Percentiles rank a stretch among this genome's conserved stretches.
Conservation (phyloP, 2,888 invertebrate genomes). For the Chloroclysta siterata region DNA sequence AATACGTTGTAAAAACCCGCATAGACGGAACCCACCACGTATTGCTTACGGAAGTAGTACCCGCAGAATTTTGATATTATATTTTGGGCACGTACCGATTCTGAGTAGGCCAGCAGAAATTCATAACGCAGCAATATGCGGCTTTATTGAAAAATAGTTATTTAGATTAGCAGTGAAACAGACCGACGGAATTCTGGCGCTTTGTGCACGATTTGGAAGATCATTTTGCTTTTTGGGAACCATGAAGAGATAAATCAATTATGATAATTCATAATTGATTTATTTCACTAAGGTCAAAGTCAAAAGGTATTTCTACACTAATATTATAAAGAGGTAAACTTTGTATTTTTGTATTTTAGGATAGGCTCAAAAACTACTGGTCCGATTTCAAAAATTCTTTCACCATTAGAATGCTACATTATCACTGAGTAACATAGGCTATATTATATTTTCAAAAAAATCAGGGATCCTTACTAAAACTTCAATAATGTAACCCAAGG, state of each 20-base stretch:
- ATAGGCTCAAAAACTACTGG: too few relatives aligned
- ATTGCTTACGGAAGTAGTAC: slow-evolving; percentile 33
- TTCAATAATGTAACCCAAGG: too few relatives aligned
- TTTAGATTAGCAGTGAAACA: slow-evolving; percentile 64
- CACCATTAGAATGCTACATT: too few relatives aligned
- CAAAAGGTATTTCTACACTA: too few relatives aligned
- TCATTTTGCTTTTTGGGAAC: slow-evolving; percentile 7
- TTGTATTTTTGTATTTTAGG: too few relatives aligned
- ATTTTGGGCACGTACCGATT: slow-evolving; percentile 69
- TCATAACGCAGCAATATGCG: slow-evolving; percentile 69
- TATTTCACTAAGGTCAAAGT: not conserved
- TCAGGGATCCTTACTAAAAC: too few relatives aligned
- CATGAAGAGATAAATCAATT: slow-evolving; percentile 8
- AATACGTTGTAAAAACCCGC: slow-evolving; percentile 27
- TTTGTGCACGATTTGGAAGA: slow-evolving; percentile 22
- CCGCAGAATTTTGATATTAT: slow-evolving; percentile 53
- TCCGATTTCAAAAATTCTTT: too few relatives aligned
- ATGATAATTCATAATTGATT: not conserved
- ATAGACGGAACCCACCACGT: slow-evolving; percentile 29
- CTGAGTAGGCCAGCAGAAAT: slow-evolving; percentile 66
- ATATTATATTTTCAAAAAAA: too few relatives aligned
- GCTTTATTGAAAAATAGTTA: slow-evolving; percentile 81
- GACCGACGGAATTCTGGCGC: slow-evolving; percentile 43
- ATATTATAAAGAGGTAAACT: too few relatives aligned
- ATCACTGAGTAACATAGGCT: too few relatives aligned